Evolutionary conservation across 2,888 invertebrate species (phyloP).

Genomic region (Eupelmus urozonus): DNA sequence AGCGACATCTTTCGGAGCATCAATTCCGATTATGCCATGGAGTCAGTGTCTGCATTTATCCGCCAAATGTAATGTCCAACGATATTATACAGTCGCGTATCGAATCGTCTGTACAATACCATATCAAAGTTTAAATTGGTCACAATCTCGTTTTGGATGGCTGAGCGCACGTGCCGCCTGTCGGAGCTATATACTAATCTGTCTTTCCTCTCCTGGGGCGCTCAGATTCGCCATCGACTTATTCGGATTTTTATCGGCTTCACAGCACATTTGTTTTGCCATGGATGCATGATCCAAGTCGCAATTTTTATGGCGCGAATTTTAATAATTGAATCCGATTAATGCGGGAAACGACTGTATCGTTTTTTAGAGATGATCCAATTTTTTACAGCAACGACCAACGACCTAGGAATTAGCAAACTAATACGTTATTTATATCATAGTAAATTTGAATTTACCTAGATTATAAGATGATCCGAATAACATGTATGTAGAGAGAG

Average conservation of each 20-base stretch:
- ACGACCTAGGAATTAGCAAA: too few relatives aligned
- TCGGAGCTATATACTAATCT: conserved; percentile 8
- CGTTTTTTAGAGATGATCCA: too few relatives aligned
- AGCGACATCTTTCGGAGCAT: neutral
- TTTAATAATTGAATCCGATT: too few relatives aligned
- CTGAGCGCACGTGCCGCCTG: conserved; percentile 38
- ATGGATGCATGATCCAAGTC: neutral
- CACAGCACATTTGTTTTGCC: too few relatives aligned
- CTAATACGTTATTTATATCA: too few relatives aligned
- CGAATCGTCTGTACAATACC: neutral
- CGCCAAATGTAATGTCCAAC: neutral
- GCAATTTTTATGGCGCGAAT: neutral
- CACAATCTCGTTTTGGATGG: conserved; percentile 31
- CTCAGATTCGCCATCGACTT: neutral
- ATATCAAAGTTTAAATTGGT: conserved; percentile 7
- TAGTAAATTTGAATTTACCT: too few relatives aligned
- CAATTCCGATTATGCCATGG: neutral
- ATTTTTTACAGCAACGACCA: too few relatives aligned
- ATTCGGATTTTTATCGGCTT: too few relatives aligned
- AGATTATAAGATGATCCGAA: too few relatives aligned
- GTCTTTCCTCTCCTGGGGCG: conserved; percentile 28
- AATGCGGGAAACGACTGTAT: too few relatives aligned
- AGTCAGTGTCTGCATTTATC: conserved; percentile 34
- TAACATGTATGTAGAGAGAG: too few relatives aligned
- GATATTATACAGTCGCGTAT: too few relatives aligned